Evolutionary conservation across 2,888 invertebrate species (phyloP).

Genomic region (Lapara coniferarum): DNA sequence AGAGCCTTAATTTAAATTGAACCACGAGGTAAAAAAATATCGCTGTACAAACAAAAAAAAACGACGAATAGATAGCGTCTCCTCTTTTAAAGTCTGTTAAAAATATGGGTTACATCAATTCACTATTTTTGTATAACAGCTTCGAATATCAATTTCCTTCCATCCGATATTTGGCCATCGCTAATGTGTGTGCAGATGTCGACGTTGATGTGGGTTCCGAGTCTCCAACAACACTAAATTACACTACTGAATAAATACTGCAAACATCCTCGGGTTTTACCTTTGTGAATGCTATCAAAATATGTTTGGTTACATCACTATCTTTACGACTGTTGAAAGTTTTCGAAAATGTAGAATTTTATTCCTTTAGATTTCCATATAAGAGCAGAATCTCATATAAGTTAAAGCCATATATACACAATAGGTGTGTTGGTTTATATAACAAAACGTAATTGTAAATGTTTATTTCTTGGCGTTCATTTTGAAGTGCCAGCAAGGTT

Average conservation of each 20-base stretch:
- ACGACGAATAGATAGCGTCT: no score
- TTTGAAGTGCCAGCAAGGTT: background rate
- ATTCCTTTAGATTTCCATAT: background rate
- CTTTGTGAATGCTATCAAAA: slow-evolving; percentile 6
- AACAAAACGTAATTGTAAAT: no score
- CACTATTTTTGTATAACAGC: slow-evolving; percentile 10
- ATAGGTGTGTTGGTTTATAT: no score
- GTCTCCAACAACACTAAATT: slow-evolving; percentile 20
- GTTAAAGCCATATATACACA: no score
- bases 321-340: background rate
- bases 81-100: background rate
- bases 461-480: background rate
- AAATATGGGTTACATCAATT: slow-evolving; percentile 3
- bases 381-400: background rate
- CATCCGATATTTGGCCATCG: slow-evolving; percentile 22
- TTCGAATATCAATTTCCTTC: slow-evolving; percentile 40
- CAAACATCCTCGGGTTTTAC: slow-evolving; percentile 13
- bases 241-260: slow-evolving; percentile 21
- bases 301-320: background rate
- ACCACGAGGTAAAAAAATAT: no score
- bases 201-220: slow-evolving; percentile 33
- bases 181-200: slow-evolving; percentile 24
- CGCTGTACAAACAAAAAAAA: no score
- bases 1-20: no score
- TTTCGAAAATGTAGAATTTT: background rate